These are phyloP conservation scores for Caradrina kadenii DNA, from an alignment of 2,888 invertebrate species.

Conservation along the genomic window DNA sequence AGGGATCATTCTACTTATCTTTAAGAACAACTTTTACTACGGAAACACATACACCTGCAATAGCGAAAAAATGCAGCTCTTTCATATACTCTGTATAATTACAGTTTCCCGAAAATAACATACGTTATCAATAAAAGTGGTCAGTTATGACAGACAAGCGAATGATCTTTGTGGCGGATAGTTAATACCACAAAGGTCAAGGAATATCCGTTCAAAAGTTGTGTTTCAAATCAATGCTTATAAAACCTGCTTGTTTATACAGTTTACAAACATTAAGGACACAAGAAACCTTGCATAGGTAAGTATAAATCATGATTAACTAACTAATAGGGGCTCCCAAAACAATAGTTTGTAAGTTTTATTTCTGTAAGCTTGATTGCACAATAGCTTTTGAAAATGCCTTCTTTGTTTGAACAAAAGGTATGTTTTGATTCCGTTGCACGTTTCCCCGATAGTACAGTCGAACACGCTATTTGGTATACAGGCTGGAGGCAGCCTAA, in stretches of 20 bases:
- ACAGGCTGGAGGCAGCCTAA: not conserved
- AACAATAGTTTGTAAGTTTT: conserved; percentile 25
- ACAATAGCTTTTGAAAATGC: conserved; percentile 31
- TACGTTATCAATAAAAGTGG: not conserved
- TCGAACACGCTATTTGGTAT: not conserved
- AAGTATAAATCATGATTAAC: not conserved
- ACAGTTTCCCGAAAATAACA: not conserved
- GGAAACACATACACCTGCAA: no score
- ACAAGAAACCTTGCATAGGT: conserved; percentile 1
- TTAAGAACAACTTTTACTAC: no score
- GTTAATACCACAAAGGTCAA: conserved; percentile 14
- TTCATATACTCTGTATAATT: no score
- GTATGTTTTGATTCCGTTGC: conserved; percentile 50
- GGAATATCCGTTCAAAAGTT: conserved; percentile 24
- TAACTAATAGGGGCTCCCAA: conserved; percentile 6
- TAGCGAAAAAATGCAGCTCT: no score
- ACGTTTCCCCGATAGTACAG: conserved; percentile 31
- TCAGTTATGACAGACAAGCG: not conserved
- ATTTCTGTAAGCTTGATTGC: conserved; percentile 37
- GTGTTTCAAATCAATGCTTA: conserved; percentile 3
- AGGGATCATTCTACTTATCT: no score
- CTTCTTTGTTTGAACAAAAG: conserved; percentile 43
- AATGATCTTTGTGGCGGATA: not conserved
- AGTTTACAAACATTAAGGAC: not conserved
- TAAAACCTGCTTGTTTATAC: conserved; percentile 9